Percentiles rank a stretch among this genome's conserved stretches.
These are phyloP conservation scores for Thomomys bottae DNA, from an alignment of 2,113 vertebrate genomes.

Conservation along the genomic window DNA sequence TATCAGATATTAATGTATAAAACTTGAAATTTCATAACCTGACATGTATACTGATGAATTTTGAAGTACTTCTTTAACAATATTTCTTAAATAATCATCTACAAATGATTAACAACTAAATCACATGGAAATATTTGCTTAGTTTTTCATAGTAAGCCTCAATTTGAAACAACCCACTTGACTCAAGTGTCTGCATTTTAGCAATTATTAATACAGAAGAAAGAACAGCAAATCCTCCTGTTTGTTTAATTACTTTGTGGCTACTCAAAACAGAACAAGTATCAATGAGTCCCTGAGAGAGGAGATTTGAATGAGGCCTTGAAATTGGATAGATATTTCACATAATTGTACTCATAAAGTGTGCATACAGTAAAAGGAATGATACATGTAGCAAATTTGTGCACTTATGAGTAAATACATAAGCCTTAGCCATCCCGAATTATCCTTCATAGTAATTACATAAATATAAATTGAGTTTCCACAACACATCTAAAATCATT, in stretches of 20 bases:
- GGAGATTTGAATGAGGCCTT: neutral
- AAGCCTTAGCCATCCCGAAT: neutral
- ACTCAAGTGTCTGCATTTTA: neutral
- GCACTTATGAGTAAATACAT: neutral
- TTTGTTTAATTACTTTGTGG: neutral
- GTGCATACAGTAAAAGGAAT: neutral
- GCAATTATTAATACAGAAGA: neutral
- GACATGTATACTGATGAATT: neutral
- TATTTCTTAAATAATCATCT: constrained; percentile 19
- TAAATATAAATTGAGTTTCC: neutral
- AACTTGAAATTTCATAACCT: neutral
- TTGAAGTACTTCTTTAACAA: neutral
- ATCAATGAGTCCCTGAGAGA: neutral
- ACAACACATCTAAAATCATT: neutral
- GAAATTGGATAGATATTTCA: neutral
- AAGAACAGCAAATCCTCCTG: neutral
- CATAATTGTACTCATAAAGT: neutral
- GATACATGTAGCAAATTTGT: neutral
- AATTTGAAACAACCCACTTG: neutral
- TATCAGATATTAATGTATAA: neutral
- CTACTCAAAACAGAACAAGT: neutral
- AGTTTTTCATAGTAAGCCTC: neutral
- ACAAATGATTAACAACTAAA: neutral
- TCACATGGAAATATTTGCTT: neutral
- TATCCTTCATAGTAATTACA: neutral